Evolutionary conservation across 2,888 invertebrate genomes (phyloP), one percentile per base, ranked within the genome.

Genomic region (Tineola bisselliella): DNA sequence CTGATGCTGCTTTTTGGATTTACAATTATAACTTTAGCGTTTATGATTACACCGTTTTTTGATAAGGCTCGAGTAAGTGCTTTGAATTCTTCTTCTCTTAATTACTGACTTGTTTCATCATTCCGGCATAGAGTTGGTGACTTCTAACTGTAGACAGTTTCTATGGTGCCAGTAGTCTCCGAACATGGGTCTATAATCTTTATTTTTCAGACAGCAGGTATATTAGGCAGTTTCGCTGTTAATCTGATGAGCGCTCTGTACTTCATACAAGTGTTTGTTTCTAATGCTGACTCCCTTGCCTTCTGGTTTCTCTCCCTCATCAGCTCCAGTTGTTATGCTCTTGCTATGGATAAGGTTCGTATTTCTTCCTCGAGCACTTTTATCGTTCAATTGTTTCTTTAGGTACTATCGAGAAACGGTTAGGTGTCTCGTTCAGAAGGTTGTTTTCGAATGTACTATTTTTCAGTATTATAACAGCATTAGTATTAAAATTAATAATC

Each of bases 41-140:
- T 95, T 71, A 91, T 94, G 91, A 87, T 95, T 63, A 94, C 94
- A 0, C 94, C 95, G 0, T 95, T 95, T 81, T 95, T 95, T 76
- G 93, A 93, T 70, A 93, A 92, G 72, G 92, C 94, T 54, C 89
- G 93, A 77, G 94, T 94, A 78, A 90, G 90, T 81, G n/a, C n/a
- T n/a, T n/a, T n/a, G n/a, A n/a, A n/a, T n/a, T n/a, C n/a, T n/a
- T n/a, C n/a, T n/a, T n/a, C n/a, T n/a, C n/a, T n/a, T n/a, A n/a
- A n/a, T n/a, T 25, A 25, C 25, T 4, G 25, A 6, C 25, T 25
- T 6, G 25, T 25, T 6, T 25, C 25, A 2, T 25, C 6, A 25
- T 4, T 2, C 25, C 25, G 25, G 25, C 25, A 25, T 25, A 25
- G 25, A 4, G 25, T 2, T 4, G 25, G 25, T 6, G 25, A 25